These are phyloP conservation scores for Loripinus fragilis DNA, from an alignment of 2,888 invertebrate species.

Conservation along the genomic window DNA sequence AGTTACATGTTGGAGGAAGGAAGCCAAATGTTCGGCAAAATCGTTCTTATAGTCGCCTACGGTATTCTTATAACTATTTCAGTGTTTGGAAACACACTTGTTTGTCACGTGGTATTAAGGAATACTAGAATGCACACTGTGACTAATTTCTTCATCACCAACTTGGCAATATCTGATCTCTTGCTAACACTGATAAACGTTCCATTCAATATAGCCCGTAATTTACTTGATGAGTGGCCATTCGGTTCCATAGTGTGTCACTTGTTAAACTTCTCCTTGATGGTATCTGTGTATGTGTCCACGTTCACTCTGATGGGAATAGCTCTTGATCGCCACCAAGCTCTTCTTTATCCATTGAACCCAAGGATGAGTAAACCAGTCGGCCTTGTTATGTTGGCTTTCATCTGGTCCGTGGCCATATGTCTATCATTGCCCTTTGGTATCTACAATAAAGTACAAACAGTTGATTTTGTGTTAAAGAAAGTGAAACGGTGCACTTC, in stretches of 20 bases:
- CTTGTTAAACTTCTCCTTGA: slow-evolving; percentile 83
- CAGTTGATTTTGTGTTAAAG: slow-evolving; percentile 58
- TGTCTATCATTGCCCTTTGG: slow-evolving; percentile 83
- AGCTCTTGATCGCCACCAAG: slow-evolving; percentile 83
- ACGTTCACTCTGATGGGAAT: slow-evolving; percentile 84
- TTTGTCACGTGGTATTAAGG: slow-evolving; percentile 78
- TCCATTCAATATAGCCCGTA: slow-evolving; percentile 83
- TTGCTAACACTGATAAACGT: slow-evolving; percentile 82
- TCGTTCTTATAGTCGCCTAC: slow-evolving; percentile 67
- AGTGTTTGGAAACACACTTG: slow-evolving; percentile 77
- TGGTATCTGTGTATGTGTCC: slow-evolving; percentile 83
- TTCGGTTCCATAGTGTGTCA: slow-evolving; percentile 84
- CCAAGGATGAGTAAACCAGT: slow-evolving; percentile 81
- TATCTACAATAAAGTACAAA: slow-evolving; percentile 77
- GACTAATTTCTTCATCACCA: slow-evolving; percentile 80
- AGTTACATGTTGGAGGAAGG: slow-evolving; percentile 30
- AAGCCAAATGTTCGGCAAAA: slow-evolving; percentile 35
- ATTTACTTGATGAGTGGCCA: slow-evolving; percentile 83
- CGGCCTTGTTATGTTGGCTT: slow-evolving; percentile 79
- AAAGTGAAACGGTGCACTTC: slow-evolving; percentile 79
- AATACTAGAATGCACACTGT: slow-evolving; percentile 79
- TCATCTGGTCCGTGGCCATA: slow-evolving; percentile 82
- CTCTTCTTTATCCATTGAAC: slow-evolving; percentile 83
- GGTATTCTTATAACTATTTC: slow-evolving; percentile 71
- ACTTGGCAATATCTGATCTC: slow-evolving; percentile 78